Percentiles rank a stretch among this genome's conserved stretches.
Conservation (phyloP, 2,113 vertebrate species). For the Spea multiplicata region DNA sequence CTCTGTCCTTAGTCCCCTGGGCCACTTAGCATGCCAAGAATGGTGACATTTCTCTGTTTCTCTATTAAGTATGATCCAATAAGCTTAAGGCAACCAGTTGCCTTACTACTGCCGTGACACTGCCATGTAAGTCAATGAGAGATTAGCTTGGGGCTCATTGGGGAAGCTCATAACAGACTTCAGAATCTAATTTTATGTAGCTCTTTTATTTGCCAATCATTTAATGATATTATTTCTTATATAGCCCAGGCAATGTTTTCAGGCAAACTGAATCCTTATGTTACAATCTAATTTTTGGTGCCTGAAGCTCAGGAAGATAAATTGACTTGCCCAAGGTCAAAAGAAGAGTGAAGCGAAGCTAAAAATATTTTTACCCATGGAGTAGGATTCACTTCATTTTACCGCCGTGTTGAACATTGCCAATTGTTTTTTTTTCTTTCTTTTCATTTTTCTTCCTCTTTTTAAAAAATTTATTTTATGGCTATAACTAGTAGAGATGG, state of each 20-base stretch:
- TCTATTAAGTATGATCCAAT: no score
- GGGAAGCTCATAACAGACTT: not conserved
- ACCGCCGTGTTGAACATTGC: no score
- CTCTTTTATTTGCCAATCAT: slow-evolving; percentile 5
- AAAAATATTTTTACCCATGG: slow-evolving; percentile 4
- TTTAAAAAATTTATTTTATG: no score
- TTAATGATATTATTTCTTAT: slow-evolving; percentile 31
- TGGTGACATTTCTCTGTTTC: no score
- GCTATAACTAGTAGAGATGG: no score
- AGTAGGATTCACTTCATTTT: no score
- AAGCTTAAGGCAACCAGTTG: not conserved
- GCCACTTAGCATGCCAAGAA: no score
- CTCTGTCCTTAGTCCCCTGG: no score
- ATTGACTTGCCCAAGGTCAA: slow-evolving; percentile 22
- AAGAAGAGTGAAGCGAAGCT: slow-evolving; percentile 5
- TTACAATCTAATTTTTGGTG: slow-evolving; percentile 23
- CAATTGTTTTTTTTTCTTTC: no score
- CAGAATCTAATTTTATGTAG: slow-evolving; percentile 4
- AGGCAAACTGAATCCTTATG: slow-evolving; percentile 13
- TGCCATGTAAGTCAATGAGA: not conserved
- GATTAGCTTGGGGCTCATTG: not conserved
- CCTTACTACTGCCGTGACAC: not conserved
- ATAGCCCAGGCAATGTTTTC: slow-evolving; percentile 12
- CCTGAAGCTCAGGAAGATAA: slow-evolving; percentile 25
- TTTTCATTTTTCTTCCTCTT: no score